These are phyloP conservation scores for Theropithecus gelada DNA, from an alignment of 2,113 vertebrate species.

Conservation along the genomic window DNA sequence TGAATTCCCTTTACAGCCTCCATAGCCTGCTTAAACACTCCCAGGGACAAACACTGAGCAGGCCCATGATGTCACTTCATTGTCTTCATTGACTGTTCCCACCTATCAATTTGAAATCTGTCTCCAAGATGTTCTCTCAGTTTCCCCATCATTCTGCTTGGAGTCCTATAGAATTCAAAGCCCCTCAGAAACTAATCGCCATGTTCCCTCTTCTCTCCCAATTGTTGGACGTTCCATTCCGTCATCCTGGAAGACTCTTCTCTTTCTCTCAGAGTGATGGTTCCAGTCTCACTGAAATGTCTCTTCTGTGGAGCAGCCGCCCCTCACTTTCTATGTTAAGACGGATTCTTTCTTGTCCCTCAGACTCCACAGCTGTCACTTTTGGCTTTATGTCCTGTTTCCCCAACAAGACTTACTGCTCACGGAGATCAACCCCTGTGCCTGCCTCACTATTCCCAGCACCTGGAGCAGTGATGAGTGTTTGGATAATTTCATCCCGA, in stretches of 20 bases:
- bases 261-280: not conserved
- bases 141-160: not conserved
- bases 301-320: fast-evolving
- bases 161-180: not conserved
- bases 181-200: not conserved
- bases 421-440: fast-evolving
- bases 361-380: fast-evolving
- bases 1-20: no score
- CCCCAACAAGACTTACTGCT: fast-evolving
- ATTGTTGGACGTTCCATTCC: not conserved
- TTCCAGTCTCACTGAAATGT: not conserved
- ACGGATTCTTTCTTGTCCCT: not conserved
- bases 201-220: not conserved
- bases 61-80: not conserved
- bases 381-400: not conserved
- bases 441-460: fast-evolving
- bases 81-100: not conserved
- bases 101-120: not conserved
- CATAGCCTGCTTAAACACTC: not conserved
- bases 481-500: not conserved
- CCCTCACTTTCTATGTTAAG: not conserved
- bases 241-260: not conserved
- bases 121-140: not conserved
- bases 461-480: not conserved
- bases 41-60: not conserved